Evolutionary conservation across 2,888 invertebrate species (phyloP), one percentile per base, ranked within the genome.

Genomic region (Willowsia nigromaculata): DNA sequence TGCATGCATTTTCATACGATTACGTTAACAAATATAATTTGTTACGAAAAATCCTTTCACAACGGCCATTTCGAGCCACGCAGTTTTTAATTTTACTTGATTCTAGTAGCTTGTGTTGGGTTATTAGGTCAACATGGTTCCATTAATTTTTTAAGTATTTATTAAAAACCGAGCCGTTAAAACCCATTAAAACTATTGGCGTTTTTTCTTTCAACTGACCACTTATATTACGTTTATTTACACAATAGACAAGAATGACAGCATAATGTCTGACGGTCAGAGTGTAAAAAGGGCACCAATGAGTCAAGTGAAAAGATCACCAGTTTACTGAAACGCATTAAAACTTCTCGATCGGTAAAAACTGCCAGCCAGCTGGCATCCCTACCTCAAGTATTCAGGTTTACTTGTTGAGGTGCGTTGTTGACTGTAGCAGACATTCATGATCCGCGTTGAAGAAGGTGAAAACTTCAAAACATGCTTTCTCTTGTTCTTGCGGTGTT

Each of bases 341-440:
- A 50, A 50, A 50, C n/a, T 11, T n/a, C 5, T 15, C 3, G 7
- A 11, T n/a, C 50, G 53, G 18, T 53, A 53, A 18, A 53, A 53
- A 53, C 18, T 53, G 3, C 0, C 18, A 4, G n/a, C 13, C 11
- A 53, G 18, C 53, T 11, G 1, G 53, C 53, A 18, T 7, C 18
- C 18, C 53, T 53, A 0, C 18, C 53, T 22, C 53, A 2, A 18
- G 1, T 59, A 6, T 4, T 22, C 15, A 0, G 22, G 59, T 7
- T 59, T 59, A 59, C 59, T 59, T 59, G 59, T 59, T 59, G 59
- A 59, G 59, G 59, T 25, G 59, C 59, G 25, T 25, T n/a, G n/a
- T n/a, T 59, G 22, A 59, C 2, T 50, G 50, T 50, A 50, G 50
- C 50, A n/a, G 50, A 18, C 50, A n/a, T 18, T 9, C 50, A 15